Evolutionary conservation across 2,888 invertebrate genomes (phyloP).

Genomic region (Acanthosepion pharaonis): DNA sequence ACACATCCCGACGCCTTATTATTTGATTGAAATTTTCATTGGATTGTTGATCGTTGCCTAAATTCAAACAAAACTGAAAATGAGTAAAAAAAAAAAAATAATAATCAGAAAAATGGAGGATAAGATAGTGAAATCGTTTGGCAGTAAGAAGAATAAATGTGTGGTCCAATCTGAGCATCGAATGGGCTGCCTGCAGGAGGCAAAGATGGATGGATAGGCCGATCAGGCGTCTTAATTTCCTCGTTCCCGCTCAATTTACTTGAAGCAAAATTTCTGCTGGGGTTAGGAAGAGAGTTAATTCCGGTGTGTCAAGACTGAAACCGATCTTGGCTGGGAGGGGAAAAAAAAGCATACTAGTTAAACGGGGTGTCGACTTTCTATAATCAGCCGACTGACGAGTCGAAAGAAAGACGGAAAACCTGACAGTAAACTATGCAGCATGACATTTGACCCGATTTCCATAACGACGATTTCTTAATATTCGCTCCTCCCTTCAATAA

Average conservation of each 20-base stretch:
- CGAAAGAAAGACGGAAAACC: neutral
- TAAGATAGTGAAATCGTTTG: neutral
- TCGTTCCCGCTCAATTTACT: conserved; percentile 33
- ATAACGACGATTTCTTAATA: neutral
- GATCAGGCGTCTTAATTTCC: neutral
- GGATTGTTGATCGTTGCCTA: neutral
- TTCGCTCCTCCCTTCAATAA: neutral
- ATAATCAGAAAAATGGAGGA: neutral
- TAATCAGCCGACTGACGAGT: neutral
- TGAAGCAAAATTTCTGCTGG: neutral
- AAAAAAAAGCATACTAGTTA: neutral
- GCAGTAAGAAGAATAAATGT: neutral
- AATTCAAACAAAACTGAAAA: neutral
- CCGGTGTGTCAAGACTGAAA: neutral
- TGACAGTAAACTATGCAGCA: neutral
- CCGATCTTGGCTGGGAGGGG: neutral
- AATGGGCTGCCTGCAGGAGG: neutral
- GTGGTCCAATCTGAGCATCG: neutral
- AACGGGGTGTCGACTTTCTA: neutral
- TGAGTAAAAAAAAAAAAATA: neutral
- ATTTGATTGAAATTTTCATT: neutral
- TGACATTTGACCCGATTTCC: neutral
- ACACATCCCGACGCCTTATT: neutral
- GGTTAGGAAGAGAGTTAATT: conserved; percentile 17
- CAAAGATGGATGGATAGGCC: neutral